These are phyloP conservation scores for honey bee (Apis mellifera) DNA, from an alignment of 1,140 invertebrate species.

Conservation along the genomic window DNA sequence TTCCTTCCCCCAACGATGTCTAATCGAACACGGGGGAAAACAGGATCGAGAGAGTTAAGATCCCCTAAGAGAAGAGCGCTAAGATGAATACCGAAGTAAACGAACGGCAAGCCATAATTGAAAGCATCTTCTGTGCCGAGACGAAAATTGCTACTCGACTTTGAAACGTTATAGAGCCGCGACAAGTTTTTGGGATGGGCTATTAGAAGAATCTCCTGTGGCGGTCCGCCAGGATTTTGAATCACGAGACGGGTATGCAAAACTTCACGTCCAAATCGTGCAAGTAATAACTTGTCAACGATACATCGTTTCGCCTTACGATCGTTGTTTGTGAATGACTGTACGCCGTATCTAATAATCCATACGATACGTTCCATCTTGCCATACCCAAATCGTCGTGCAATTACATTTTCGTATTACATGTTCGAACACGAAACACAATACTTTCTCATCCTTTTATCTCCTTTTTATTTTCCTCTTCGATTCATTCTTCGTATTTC, in stretches of 20 bases:
- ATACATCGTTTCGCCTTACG: constrained; percentile 39
- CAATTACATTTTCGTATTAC: constrained; percentile 17
- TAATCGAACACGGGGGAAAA: neutral
- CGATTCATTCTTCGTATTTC: neutral
- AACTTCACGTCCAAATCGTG: constrained; percentile 49
- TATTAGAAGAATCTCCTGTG: constrained; percentile 33
- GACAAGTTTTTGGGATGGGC: constrained; percentile 32
- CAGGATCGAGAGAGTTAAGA: neutral
- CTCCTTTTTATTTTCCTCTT: no score
- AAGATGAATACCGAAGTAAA: neutral
- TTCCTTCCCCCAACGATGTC: no score
- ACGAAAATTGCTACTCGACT: constrained; percentile 24
- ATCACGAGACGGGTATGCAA: constrained; percentile 42
- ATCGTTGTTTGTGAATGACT: constrained; percentile 29
- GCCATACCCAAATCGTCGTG: constrained; percentile 15
- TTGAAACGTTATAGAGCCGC: neutral
- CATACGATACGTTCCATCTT: constrained; percentile 45
- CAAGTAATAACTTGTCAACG: constrained; percentile 51
- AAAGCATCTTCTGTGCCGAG: constrained; percentile 9
- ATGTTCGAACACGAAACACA: no score
- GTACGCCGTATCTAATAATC: constrained; percentile 31
- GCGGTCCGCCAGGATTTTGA: constrained; percentile 25
- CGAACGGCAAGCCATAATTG: neutral
- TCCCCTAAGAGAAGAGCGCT: neutral
- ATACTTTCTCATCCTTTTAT: no score